Percentiles rank a stretch among this genome's conserved stretches.
These are phyloP conservation scores for Cerastis leucographa DNA, from an alignment of 2,888 invertebrate species.

Conservation along the genomic window DNA sequence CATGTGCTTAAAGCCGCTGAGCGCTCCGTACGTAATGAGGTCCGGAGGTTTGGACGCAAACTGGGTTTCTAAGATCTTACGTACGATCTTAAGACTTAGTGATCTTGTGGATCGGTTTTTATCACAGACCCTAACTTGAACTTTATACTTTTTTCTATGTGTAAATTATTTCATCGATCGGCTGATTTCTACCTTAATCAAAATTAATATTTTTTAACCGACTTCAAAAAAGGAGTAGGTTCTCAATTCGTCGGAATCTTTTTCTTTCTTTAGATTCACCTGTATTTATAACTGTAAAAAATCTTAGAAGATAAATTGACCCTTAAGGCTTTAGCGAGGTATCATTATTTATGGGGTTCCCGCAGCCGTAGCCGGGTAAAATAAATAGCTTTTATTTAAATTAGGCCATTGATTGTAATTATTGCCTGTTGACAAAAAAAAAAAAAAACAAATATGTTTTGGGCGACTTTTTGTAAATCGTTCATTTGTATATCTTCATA, in stretches of 20 bases:
- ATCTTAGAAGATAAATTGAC: background rate
- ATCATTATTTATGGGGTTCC: background rate
- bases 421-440: too few relatives aligned
- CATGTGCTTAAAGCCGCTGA: conserved; percentile 20
- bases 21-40: conserved; percentile 23
- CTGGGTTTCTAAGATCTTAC: conserved; percentile 23
- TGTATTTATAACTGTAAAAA: background rate
- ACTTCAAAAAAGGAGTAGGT: too few relatives aligned
- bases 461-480: background rate
- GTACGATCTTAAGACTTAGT: too few relatives aligned
- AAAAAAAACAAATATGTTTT: background rate
- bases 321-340: background rate
- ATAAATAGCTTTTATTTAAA: background rate
- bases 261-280: background rate
- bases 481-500: background rate
- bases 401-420: conserved; percentile 8
- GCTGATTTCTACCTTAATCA: background rate
- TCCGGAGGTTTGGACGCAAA: conserved; percentile 34
- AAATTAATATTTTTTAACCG: too few relatives aligned
- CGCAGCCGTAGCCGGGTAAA: background rate
- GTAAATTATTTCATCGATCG: background rate
- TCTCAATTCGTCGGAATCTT: too few relatives aligned
- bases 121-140: background rate
- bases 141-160: background rate
- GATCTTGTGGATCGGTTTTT: background rate